These are phyloP conservation scores for Arge pagana DNA, from an alignment of 2,888 invertebrate genomes.

Conservation along the genomic window DNA sequence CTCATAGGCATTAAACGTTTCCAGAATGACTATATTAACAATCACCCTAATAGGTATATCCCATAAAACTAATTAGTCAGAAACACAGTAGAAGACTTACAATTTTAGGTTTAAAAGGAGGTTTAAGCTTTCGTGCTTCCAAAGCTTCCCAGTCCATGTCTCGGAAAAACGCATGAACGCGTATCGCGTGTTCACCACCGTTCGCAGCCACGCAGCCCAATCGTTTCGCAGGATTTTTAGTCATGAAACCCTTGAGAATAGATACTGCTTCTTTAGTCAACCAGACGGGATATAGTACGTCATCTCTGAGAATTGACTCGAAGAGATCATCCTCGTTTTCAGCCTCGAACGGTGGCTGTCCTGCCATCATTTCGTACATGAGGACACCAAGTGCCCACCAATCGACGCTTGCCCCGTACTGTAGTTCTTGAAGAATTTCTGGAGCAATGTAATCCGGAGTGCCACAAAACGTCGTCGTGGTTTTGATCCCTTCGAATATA, in stretches of 20 bases:
- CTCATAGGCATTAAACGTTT: slow-evolving; percentile 6
- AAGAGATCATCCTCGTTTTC: slow-evolving; percentile 99
- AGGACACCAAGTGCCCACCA: slow-evolving; percentile 98
- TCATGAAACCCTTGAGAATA: slow-evolving; percentile 95
- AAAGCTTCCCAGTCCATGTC: slow-evolving; percentile 97
- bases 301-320: slow-evolving; percentile 97
- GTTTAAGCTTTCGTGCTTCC: slow-evolving; percentile 86
- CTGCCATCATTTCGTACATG: slow-evolving; percentile 99
- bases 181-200: slow-evolving; percentile 83
- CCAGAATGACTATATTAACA: slow-evolving; percentile 1
- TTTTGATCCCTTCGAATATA: slow-evolving; percentile 81
- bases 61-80: neutral
- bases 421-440: slow-evolving; percentile 92
- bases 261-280: slow-evolving; percentile 87
- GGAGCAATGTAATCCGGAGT: slow-evolving; percentile 99
- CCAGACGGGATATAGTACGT: slow-evolving; percentile 98
- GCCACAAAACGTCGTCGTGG: slow-evolving; percentile 98
- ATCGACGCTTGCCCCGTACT: slow-evolving; percentile 88
- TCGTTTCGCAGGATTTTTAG: slow-evolving; percentile 92
- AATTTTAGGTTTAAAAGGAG: slow-evolving; percentile 98
- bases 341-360: slow-evolving; percentile 99
- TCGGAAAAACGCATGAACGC: slow-evolving; percentile 88
- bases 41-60: slow-evolving; percentile 5
- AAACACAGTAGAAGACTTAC: slow-evolving; percentile 60
- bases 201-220: slow-evolving; percentile 84